phyloP scores from a whole-genome alignment of 1,140 invertebrate species.

The Chionoecetes opilio region DNA sequence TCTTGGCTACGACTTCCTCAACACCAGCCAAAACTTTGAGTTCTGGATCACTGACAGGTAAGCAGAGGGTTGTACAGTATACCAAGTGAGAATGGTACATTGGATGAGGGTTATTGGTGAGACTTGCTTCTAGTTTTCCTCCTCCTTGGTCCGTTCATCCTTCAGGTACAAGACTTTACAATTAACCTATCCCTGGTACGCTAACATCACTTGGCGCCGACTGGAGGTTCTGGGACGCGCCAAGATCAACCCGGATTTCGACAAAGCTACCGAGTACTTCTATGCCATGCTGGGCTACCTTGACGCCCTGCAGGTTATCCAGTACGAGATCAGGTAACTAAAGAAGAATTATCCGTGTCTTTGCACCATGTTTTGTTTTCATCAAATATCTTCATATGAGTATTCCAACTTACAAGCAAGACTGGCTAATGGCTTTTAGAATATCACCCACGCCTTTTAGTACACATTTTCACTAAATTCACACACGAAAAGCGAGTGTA shows the following conservation, averaged over 20 bases:
- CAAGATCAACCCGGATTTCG: constrained; percentile 79
- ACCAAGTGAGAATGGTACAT: no score
- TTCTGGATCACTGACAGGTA: constrained; percentile 78
- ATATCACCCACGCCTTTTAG: no score
- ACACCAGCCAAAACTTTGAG: constrained; percentile 85
- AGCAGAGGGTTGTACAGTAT: neutral
- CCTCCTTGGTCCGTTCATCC: neutral
- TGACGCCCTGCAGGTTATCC: constrained; percentile 81
- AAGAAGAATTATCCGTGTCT: neutral
- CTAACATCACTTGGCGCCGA: constrained; percentile 71
- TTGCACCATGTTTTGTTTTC: neutral
- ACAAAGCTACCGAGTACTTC: constrained; percentile 82
- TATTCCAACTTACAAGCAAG: neutral
- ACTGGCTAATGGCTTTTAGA: no score
- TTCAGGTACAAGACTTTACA: constrained; percentile 72
- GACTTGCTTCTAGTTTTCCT: neutral
- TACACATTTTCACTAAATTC: no score
- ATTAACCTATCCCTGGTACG: constrained; percentile 71
- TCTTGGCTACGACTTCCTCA: constrained; percentile 85
- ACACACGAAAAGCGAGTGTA: no score
- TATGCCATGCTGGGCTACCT: constrained; percentile 82
- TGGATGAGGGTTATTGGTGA: no score
- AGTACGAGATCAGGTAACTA: constrained; percentile 64
- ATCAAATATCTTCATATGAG: neutral
- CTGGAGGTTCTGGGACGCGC: constrained; percentile 68